A percentile compares a stretch with the other conserved stretches of the same genome.
These are phyloP conservation scores for Mellivora capensis DNA, from an alignment of 2,113 vertebrate species.

Conservation along the genomic window DNA sequence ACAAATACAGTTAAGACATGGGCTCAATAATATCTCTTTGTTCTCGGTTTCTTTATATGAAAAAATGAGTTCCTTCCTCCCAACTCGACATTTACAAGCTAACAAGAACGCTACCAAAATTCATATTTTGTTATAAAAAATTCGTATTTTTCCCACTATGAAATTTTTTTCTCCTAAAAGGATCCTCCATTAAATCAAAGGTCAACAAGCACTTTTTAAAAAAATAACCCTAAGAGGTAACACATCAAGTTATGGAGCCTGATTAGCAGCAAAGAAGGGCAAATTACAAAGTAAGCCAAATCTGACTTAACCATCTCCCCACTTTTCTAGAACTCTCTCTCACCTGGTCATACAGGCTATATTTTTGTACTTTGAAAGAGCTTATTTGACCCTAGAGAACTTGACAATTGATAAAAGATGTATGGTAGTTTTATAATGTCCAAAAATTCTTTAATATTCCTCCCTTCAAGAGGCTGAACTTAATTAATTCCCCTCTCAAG, in stretches of 20 bases:
- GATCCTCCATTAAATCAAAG: not conserved
- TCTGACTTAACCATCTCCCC: not conserved
- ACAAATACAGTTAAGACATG: not conserved
- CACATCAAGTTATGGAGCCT: not conserved
- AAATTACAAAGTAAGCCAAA: not conserved
- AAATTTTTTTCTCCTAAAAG: not conserved
- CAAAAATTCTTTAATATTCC: not conserved
- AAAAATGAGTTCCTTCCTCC: constrained; percentile 11
- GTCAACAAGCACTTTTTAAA: not conserved
- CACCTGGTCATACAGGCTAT: not conserved
- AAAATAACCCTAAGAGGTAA: not conserved
- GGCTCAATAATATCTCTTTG: not conserved
- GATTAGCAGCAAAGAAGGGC: not conserved
- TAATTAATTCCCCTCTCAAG: not conserved
- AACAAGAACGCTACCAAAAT: constrained; percentile 5
- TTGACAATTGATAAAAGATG: not conserved
- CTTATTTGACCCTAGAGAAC: not conserved
- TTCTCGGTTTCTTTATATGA: not conserved
- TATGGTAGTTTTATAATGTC: not conserved
- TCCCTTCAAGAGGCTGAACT: not conserved
- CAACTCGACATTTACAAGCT: not conserved
- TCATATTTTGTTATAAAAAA: not conserved
- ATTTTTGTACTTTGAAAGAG: not conserved
- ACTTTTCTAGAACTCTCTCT: not conserved
- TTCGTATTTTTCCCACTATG: not conserved